phyloP scores from a whole-genome alignment of 1,140 invertebrate species.

The Pentalonia nigronervosa region DNA sequence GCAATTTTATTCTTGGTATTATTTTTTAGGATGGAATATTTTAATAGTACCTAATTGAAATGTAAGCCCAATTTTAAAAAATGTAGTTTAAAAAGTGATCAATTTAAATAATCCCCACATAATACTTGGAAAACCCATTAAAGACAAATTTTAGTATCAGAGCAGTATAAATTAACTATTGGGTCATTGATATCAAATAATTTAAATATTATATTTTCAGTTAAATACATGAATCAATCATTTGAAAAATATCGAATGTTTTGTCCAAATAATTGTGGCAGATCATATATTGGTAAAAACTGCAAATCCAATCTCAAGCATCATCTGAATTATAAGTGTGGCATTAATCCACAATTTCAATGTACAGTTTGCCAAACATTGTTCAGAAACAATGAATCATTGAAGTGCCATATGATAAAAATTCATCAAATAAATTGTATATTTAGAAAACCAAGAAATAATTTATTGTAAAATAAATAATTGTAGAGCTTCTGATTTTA shows the following conservation, averaged over 20 bases:
- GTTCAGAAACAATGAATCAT: conserved; percentile 10
- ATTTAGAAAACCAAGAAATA: too few species aligned
- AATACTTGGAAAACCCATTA: too few species aligned
- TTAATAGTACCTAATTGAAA: too few species aligned
- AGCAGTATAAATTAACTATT: background rate
- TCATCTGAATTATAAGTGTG: background rate
- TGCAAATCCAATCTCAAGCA: background rate
- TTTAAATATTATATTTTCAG: background rate
- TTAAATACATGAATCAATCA: background rate
- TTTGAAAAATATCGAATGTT: background rate
- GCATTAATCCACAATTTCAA: background rate
- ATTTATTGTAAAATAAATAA: too few species aligned
- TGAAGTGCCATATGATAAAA: too few species aligned
- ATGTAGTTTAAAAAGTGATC: background rate
- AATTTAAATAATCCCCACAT: background rate
- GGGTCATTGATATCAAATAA: background rate
- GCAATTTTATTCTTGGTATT: too few species aligned
- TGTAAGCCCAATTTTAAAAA: background rate
- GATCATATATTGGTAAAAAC: background rate
- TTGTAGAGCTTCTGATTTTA: too few species aligned
- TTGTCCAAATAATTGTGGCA: background rate
- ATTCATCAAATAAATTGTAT: too few species aligned
- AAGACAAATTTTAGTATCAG: background rate
- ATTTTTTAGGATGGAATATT: too few species aligned
- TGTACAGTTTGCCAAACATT: conserved; percentile 57